A percentile compares a stretch with the other conserved stretches of the same genome.
phyloP scores from a whole-genome alignment of 2,113 vertebrate genomes.

The Neodon shergylaensis region DNA sequence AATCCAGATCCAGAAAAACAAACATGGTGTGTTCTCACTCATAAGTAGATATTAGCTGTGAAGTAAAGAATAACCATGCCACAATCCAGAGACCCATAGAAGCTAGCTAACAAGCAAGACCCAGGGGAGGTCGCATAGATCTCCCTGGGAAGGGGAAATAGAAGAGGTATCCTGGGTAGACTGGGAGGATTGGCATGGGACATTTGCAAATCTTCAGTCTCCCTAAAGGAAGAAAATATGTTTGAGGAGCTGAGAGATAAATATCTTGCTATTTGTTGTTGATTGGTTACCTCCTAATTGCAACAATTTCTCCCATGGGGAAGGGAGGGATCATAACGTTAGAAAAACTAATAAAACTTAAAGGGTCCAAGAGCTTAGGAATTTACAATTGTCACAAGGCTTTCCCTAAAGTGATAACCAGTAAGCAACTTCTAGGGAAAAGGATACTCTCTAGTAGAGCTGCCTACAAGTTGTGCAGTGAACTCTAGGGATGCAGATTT shows the following conservation, averaged over 20 bases:
- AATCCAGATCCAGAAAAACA: not conserved
- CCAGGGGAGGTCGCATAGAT: not conserved
- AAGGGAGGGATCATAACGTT: not conserved
- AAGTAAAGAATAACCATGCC: not conserved
- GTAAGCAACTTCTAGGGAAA: too few relatives aligned
- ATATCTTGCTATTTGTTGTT: not conserved
- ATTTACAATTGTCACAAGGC: not conserved
- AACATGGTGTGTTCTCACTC: not conserved
- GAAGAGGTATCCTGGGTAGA: not conserved
- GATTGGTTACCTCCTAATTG: not conserved
- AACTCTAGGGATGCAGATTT: too few relatives aligned
- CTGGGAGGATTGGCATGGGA: not conserved
- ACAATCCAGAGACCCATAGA: not conserved
- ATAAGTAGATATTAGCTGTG: not conserved
- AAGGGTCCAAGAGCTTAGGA: not conserved
- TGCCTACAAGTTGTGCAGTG: not conserved
- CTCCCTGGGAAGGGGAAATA: not conserved
- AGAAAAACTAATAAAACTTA: not conserved
- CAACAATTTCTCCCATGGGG: not conserved
- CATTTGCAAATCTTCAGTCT: not conserved
- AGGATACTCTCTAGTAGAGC: not conserved
- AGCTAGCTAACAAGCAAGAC: not conserved
- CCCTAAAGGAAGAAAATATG: not conserved
- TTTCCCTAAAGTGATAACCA: not conserved
- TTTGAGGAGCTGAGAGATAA: not conserved